Conservation (phyloP, 2,113 vertebrate genomes). For the Dipodomys ordii region DNA sequence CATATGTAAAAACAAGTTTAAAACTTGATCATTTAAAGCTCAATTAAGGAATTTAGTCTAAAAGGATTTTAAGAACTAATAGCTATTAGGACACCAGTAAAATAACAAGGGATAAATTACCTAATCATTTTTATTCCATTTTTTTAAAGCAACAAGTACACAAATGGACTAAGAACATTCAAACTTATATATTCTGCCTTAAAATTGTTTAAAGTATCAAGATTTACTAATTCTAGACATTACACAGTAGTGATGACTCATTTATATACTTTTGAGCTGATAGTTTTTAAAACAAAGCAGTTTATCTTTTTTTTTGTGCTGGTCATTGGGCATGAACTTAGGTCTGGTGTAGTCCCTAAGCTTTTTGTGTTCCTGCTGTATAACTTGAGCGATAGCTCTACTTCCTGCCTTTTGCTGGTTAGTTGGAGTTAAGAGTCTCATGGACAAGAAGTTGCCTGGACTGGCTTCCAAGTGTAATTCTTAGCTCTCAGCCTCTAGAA, state of each 20-base stretch:
- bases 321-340: too few species aligned
- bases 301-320: background rate
- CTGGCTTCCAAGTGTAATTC: too few species aligned
- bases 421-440: too few species aligned
- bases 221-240: conserved; percentile 19
- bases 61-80: conserved; percentile 22
- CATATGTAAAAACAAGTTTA: conserved; percentile 13
- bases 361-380: too few species aligned
- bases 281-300: conserved; percentile 21
- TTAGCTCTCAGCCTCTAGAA: too few species aligned
- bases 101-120: conserved; percentile 10
- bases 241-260: background rate
- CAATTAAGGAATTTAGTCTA: background rate
- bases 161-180: background rate
- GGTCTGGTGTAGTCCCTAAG: too few species aligned
- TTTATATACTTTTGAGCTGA: conserved; percentile 13
- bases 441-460: too few species aligned
- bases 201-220: conserved; percentile 28
- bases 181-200: conserved; percentile 42
- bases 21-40: conserved; percentile 20
- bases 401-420: too few species aligned
- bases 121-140: conserved; percentile 23
- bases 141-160: background rate
- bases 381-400: too few species aligned
- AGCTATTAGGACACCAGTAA: conserved; percentile 7